These are phyloP conservation scores for Rutpela maculata DNA, from an alignment of 2,888 invertebrate genomes.

Conservation along the genomic window DNA sequence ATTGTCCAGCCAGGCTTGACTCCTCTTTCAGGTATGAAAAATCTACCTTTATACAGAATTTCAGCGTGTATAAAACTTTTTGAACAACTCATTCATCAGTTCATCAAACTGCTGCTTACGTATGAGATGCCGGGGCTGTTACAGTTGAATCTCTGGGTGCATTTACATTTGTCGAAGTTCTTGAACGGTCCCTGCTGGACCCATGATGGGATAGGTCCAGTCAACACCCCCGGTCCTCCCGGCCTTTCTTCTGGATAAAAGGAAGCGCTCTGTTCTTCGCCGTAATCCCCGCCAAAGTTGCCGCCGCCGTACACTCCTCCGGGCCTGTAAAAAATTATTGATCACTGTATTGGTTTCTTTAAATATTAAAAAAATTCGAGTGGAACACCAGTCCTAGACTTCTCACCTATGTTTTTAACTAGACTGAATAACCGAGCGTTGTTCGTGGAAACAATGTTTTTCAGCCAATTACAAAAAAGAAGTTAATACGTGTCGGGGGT, in stretches of 20 bases:
- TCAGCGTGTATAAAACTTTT: too few species aligned
- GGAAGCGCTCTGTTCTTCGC: constrained; percentile 47
- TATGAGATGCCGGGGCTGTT: constrained; percentile 76
- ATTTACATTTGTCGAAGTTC: constrained; percentile 74
- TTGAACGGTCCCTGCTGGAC: constrained; percentile 69
- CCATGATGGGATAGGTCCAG: constrained; percentile 73
- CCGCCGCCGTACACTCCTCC: constrained; percentile 60
- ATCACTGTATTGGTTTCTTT: not conserved
- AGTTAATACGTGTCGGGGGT: too few species aligned
- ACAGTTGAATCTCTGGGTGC: constrained; percentile 77
- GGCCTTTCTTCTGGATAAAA: constrained; percentile 51
- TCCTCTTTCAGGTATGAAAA: too few species aligned
- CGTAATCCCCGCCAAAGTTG: constrained; percentile 60
- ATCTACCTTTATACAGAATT: too few species aligned
- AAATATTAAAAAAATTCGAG: not conserved
- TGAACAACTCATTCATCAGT: too few species aligned
- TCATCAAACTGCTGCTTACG: constrained; percentile 67
- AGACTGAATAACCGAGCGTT: too few species aligned
- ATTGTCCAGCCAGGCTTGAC: too few species aligned
- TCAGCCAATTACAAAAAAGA: too few species aligned
- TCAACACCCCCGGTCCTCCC: constrained; percentile 62
- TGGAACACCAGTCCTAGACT: too few species aligned
- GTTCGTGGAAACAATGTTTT: too few species aligned
- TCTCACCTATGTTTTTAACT: too few species aligned
- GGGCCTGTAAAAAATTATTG: constrained; percentile 55